phyloP scores from a whole-genome alignment of 2,888 invertebrate genomes.

The Nyleta sp. region DNA sequence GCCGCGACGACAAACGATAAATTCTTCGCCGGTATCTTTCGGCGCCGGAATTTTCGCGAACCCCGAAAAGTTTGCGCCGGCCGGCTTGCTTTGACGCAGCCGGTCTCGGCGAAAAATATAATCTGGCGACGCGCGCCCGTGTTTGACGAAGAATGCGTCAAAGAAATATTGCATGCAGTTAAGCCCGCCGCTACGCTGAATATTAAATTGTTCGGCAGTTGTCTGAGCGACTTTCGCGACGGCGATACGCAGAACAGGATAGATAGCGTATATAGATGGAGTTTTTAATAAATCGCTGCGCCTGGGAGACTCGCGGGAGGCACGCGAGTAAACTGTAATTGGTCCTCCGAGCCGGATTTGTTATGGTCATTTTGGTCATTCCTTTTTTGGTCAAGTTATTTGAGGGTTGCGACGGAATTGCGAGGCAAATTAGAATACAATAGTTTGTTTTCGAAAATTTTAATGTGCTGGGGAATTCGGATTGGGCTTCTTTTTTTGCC shows the following conservation, averaged over 20 bases:
- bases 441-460: too few relatives aligned
- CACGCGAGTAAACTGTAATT: neutral
- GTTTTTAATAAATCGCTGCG: constrained; percentile 30
- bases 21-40: constrained; percentile 31
- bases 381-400: too few relatives aligned
- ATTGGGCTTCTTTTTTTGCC: too few relatives aligned
- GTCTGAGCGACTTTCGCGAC: constrained; percentile 15
- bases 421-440: too few relatives aligned
- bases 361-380: too few relatives aligned
- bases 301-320: neutral
- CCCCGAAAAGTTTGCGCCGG: constrained; percentile 13
- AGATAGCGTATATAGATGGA: constrained; percentile 1
- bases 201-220: constrained; percentile 41
- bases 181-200: constrained; percentile 3
- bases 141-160: constrained; percentile 45
- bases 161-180: constrained; percentile 31
- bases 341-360: constrained; percentile 7
- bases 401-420: too few relatives aligned
- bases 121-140: constrained; percentile 15
- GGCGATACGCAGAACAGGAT: constrained; percentile 1
- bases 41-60: neutral
- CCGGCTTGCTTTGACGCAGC: constrained; percentile 25
- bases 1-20: constrained; percentile 36
- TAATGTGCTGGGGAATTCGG: too few relatives aligned
- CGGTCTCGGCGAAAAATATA: constrained; percentile 25